A percentile compares a stretch with the other conserved stretches of the same genome.
Evolutionary conservation across 1,140 invertebrate species (phyloP).

Genomic region (Anthonomus grandis): DNA sequence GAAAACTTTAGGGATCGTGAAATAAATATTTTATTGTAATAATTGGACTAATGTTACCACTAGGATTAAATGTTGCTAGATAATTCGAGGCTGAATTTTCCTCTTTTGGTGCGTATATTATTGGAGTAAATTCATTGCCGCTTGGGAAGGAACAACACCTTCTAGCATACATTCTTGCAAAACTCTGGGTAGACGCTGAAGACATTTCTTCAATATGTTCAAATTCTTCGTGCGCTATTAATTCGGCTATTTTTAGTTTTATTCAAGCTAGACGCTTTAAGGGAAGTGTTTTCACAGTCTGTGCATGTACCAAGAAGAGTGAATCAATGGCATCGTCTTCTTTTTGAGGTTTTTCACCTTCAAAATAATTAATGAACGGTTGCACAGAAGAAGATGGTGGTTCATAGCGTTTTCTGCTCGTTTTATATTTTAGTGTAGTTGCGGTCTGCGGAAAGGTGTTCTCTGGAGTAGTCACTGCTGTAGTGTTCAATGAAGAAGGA

Average conservation of each 20-base stretch:
- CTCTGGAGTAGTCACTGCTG: no score
- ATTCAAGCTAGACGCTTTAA: background rate
- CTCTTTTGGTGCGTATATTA: background rate
- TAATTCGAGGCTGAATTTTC: background rate
- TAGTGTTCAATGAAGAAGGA: no score
- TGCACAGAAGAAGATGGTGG: background rate
- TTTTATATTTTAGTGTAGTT: no score
- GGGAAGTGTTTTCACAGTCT: constrained; percentile 18
- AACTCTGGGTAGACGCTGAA: background rate
- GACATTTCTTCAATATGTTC: constrained; percentile 13
- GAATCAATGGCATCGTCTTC: constrained; percentile 12
- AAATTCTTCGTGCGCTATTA: constrained; percentile 22
- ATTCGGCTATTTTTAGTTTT: constrained; percentile 21
- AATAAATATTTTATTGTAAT: constrained; percentile 1
- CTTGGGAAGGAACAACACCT: no score
- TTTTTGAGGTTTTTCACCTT: background rate
- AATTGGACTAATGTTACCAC: constrained; percentile 2
- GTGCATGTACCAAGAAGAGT: constrained; percentile 12
- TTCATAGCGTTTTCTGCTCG: background rate
- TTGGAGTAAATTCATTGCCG: background rate
- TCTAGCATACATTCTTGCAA: no score
- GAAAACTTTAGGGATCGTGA: background rate
- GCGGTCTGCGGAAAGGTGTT: no score
- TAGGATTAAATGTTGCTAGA: background rate
- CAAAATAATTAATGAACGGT: constrained; percentile 10